phyloP scores from a whole-genome alignment of 1,140 invertebrate genomes.

The Akabosia matsudoensis region DNA sequence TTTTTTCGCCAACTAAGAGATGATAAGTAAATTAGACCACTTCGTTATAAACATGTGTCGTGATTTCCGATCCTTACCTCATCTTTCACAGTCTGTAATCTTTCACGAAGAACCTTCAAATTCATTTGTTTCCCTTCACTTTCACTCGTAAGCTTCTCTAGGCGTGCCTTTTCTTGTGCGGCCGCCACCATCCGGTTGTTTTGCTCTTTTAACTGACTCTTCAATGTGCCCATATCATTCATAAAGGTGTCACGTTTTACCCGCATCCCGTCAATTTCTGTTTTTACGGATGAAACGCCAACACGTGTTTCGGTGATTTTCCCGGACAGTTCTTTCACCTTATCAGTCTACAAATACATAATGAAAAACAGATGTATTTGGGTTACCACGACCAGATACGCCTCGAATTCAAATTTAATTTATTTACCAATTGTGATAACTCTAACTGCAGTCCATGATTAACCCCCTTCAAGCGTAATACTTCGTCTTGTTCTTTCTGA shows the following conservation, averaged over 20 bases:
- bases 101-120: conserved; percentile 79
- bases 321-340: conserved; percentile 78
- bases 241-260: conserved; percentile 81
- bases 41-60: too few species aligned
- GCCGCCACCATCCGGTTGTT: conserved; percentile 69
- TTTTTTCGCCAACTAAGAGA: conserved; percentile 45
- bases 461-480: conserved; percentile 83
- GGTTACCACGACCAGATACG: neutral
- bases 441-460: conserved; percentile 83
- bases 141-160: conserved; percentile 64
- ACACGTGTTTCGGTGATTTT: conserved; percentile 84
- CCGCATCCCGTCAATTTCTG: conserved; percentile 94
- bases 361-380: conserved; percentile 28
- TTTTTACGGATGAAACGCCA: conserved; percentile 86
- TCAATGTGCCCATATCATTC: conserved; percentile 81
- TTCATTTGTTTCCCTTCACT: conserved; percentile 67
- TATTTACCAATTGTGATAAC: conserved; percentile 65
- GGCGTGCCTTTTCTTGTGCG: conserved; percentile 76
- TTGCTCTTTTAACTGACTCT: conserved; percentile 77
- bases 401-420: neutral
- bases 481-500: conserved; percentile 81
- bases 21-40: neutral
- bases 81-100: conserved; percentile 62
- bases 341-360: conserved; percentile 62
- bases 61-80: conserved; percentile 58